phyloP scores from a whole-genome alignment of 1,140 invertebrate species.

The Diachasma alloeum region DNA sequence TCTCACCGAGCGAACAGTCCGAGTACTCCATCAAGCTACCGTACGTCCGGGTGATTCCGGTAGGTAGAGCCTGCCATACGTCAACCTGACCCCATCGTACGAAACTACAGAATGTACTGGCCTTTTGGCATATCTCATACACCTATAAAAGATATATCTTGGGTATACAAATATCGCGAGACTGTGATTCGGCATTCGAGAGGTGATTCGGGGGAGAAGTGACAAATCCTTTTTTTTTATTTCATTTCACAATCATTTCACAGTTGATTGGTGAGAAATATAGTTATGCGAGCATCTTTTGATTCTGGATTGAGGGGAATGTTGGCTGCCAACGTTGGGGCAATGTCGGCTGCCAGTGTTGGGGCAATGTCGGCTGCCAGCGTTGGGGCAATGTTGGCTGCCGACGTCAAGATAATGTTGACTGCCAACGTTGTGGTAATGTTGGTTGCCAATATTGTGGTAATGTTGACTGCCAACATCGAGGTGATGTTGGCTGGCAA shows the following conservation, averaged over 20 bases:
- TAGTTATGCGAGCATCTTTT: no score
- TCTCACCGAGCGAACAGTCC: slow-evolving; percentile 29
- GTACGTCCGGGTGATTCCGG: slow-evolving; percentile 54
- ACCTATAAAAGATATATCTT: slow-evolving; percentile 59
- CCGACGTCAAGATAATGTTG: no score
- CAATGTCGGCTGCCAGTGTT: no score
- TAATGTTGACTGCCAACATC: no score
- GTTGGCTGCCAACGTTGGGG: no score
- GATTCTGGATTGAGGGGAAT: background rate
- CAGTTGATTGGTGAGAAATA: no score
- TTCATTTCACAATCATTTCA: no score
- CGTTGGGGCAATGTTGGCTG: no score
- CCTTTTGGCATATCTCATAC: slow-evolving; percentile 4
- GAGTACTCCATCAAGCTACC: slow-evolving; percentile 57
- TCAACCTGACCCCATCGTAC: slow-evolving; percentile 44
- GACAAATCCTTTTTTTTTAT: background rate
- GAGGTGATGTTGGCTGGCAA: no score
- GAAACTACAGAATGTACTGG: background rate
- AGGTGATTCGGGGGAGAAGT: background rate
- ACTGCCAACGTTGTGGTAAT: no score
- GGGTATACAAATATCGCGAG: slow-evolving; percentile 59
- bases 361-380: no score
- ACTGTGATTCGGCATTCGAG: slow-evolving; percentile 33
- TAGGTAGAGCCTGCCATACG: slow-evolving; percentile 54
- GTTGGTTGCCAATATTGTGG: no score